Conservation (phyloP, 2,113 vertebrate species). For the Lepus americanus region DNA sequence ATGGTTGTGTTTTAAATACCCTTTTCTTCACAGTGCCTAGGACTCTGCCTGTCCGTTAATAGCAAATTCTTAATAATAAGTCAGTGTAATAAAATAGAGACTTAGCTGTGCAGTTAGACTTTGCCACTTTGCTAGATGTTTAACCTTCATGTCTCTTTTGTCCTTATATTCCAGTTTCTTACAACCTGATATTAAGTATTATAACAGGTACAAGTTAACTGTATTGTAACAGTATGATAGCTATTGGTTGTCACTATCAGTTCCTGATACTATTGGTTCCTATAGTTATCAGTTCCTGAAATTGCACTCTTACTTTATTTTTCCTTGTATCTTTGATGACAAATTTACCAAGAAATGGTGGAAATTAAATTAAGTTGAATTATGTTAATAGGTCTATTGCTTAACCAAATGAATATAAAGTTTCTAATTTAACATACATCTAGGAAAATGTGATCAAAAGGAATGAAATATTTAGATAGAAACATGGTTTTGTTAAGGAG, state of each 20-base stretch:
- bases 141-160: neutral
- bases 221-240: too few relatives aligned
- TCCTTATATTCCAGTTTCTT: neutral
- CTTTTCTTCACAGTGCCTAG: neutral
- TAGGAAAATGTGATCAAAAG: slow-evolving; percentile 63
- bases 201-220: neutral
- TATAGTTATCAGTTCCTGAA: neutral
- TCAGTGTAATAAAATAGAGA: neutral
- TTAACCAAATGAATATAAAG: neutral
- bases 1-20: neutral
- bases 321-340: neutral
- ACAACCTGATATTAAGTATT: neutral
- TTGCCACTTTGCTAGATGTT: neutral
- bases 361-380: slow-evolving; percentile 31
- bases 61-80: neutral
- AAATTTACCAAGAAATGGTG: neutral
- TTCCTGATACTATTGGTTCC: too few relatives aligned
- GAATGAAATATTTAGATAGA: slow-evolving; percentile 11
- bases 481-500: neutral
- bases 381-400: neutral
- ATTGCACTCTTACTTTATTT: neutral
- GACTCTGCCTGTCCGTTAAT: neutral
- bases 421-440: slow-evolving; percentile 13
- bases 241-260: too few relatives aligned
- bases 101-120: neutral